Percentiles rank a stretch among this genome's conserved stretches.
Evolutionary conservation across 2,888 invertebrate genomes (phyloP).

Genomic region (Ichneumoninae sp.): DNA sequence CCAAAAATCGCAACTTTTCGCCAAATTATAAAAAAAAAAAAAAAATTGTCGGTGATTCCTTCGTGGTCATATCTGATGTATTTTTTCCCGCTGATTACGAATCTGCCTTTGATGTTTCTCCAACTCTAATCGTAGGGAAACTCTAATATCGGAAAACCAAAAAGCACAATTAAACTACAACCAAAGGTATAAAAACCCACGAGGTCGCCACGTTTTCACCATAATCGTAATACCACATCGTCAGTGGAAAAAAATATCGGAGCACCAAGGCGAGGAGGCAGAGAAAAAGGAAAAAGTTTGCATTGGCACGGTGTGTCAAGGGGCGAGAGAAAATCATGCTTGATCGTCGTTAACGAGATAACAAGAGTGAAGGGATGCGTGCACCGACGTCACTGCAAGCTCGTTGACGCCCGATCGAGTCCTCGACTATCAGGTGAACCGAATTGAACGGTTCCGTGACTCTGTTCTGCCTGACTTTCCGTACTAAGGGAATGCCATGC

Average conservation of each 20-base stretch:
- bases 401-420: constrained; percentile 58
- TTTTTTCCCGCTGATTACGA: background rate
- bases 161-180: background rate
- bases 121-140: too few relatives aligned
- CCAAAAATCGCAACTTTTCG: too few relatives aligned
- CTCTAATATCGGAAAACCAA: background rate
- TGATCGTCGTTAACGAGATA: constrained; percentile 72
- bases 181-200: background rate
- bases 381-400: constrained; percentile 71
- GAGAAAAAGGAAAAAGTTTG: background rate
- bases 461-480: constrained; percentile 26
- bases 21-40: too few relatives aligned
- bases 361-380: constrained; percentile 73
- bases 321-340: constrained; percentile 70
- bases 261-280: background rate
- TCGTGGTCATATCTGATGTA: background rate
- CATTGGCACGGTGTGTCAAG: constrained; percentile 11
- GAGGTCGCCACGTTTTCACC: too few relatives aligned
- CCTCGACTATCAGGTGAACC: constrained; percentile 61
- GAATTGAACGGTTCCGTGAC: constrained; percentile 53
- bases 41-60: too few relatives aligned
- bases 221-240: background rate
- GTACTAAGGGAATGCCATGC: constrained; percentile 1
- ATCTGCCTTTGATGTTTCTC: too few relatives aligned
- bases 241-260: background rate